Evolutionary conservation across 1,140 invertebrate species (phyloP).

Genomic region (Tetramorium simillimum): DNA sequence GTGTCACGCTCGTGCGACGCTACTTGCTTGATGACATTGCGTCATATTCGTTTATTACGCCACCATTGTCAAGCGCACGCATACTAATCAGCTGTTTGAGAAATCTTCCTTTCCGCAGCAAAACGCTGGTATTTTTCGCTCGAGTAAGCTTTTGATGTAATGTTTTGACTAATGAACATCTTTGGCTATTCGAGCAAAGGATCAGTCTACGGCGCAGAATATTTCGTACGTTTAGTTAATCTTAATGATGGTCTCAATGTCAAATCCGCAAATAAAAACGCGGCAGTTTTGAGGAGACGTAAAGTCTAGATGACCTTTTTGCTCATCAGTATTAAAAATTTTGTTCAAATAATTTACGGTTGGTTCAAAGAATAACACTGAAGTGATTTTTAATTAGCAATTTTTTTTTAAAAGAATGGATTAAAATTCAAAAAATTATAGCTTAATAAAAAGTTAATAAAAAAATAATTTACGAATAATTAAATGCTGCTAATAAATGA

Average conservation of each 20-base stretch:
- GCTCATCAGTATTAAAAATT: not conserved
- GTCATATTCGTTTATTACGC: conserved; percentile 33
- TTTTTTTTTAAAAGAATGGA: not conserved
- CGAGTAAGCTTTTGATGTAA: not conserved
- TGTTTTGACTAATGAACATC: conserved; percentile 3
- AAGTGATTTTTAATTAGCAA: not conserved
- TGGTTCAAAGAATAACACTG: not conserved
- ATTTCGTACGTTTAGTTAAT: not conserved
- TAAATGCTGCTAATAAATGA: not conserved
- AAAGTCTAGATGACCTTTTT: not conserved
- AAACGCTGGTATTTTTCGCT: not conserved
- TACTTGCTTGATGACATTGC: conserved; percentile 4
- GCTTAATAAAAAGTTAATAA: not conserved
- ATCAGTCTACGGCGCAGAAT: not conserved
- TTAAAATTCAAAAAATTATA: not conserved
- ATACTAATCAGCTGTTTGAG: conserved; percentile 38
- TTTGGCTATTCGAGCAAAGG: not conserved
- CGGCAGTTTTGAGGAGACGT: not conserved
- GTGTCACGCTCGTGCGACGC: not conserved
- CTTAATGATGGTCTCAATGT: not conserved
- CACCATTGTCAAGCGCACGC: conserved; percentile 16
- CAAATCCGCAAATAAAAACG: not conserved
- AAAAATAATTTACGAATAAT: not conserved
- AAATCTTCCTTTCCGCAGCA: conserved; percentile 7
- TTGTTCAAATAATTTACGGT: not conserved